Evolutionary conservation across 2,113 vertebrate species (phyloP).

Genomic region (Phalacrocorax brasilianus): DNA sequence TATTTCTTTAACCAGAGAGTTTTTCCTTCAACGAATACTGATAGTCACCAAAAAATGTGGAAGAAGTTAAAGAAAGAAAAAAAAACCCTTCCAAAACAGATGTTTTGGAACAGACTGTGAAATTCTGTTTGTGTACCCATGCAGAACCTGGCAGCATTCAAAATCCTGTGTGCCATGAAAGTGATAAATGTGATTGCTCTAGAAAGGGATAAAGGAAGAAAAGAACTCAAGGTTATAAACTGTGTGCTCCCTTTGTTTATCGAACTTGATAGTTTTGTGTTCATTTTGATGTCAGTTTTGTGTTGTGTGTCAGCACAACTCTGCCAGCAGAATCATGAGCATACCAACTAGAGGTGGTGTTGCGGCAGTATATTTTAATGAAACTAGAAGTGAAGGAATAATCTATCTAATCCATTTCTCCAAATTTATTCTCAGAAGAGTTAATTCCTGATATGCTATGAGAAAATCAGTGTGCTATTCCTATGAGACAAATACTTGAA

Average conservation of each 20-base stretch:
- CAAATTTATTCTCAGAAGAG: neutral
- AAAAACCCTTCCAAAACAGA: neutral
- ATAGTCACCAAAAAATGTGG: neutral
- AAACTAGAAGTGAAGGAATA: neutral
- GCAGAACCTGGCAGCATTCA: neutral
- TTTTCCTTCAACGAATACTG: neutral
- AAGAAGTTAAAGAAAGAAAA: neutral
- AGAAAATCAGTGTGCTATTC: neutral
- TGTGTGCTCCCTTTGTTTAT: neutral
- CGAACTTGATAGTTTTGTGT: neutral
- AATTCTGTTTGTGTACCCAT: neutral
- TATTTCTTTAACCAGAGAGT: neutral
- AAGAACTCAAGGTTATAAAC: neutral
- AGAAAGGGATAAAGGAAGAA: neutral
- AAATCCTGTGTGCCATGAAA: neutral
- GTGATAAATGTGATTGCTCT: neutral
- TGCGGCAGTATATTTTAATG: neutral
- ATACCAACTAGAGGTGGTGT: neutral
- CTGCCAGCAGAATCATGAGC: neutral
- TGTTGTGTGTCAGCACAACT: neutral
- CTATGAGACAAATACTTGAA: neutral
- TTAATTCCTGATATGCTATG: neutral
- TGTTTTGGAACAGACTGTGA: neutral
- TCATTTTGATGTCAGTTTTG: neutral
- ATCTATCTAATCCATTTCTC: neutral